Percentiles rank a stretch among this genome's conserved stretches.
Evolutionary conservation across 1,140 invertebrate species (phyloP).

Genomic region (Andricus grossulariae): DNA sequence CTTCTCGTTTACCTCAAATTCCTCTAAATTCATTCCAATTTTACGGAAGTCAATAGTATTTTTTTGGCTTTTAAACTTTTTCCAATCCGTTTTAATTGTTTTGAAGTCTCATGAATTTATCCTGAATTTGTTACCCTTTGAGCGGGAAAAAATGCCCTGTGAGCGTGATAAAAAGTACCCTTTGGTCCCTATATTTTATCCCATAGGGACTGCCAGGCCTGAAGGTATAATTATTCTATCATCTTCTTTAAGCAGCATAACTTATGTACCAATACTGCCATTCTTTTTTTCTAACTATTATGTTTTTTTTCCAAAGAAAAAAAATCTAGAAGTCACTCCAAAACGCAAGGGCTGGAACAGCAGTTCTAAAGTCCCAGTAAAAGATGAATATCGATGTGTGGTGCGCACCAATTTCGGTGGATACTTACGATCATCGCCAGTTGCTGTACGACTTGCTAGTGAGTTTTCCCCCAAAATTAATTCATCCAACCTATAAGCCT

Average conservation of each 20-base stretch:
- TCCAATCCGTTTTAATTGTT: no score
- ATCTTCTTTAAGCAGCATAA: no score
- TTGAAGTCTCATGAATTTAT: no score
- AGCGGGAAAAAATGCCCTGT: no score
- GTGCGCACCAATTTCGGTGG: constrained; percentile 64
- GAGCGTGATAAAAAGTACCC: no score
- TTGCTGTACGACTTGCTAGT: constrained; percentile 68
- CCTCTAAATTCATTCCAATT: no score
- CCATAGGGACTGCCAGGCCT: no score
- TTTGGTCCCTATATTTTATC: no score
- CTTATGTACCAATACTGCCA: neutral
- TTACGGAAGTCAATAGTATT: no score
- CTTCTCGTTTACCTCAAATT: no score
- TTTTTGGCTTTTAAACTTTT: no score
- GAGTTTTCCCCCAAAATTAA: constrained; percentile 19
- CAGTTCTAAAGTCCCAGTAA: constrained; percentile 51
- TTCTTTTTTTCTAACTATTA: constrained; percentile 10
- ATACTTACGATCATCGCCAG: constrained; percentile 65
- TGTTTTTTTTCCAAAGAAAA: constrained; percentile 52
- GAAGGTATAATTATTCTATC: constrained; percentile 58
- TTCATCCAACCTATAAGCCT: neutral
- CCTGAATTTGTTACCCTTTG: no score
- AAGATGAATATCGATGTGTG: constrained; percentile 70
- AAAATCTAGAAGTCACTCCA: constrained; percentile 63
- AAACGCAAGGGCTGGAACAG: constrained; percentile 62